Evolutionary conservation across 2,888 invertebrate species (phyloP).

Genomic region (Drosophila recens): DNA sequence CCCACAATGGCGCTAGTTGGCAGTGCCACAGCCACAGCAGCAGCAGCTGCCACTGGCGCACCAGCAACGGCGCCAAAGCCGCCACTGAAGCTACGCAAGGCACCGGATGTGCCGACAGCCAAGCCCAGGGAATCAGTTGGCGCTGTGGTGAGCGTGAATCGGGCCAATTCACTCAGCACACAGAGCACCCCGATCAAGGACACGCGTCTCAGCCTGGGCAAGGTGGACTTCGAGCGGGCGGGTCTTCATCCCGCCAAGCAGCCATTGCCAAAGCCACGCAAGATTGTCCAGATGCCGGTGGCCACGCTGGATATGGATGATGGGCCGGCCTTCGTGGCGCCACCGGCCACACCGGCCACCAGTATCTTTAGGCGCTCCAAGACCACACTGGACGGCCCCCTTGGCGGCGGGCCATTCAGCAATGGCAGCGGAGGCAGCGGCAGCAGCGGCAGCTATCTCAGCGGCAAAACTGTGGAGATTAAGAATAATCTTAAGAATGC

Average conservation of each 20-base stretch:
- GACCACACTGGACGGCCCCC: conserved; percentile 78
- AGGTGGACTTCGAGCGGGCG: conserved; percentile 78
- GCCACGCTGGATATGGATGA: conserved; percentile 82
- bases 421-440: conserved; percentile 9
- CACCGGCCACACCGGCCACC: conserved; percentile 50
- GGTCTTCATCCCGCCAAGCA: conserved; percentile 76
- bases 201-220: conserved; percentile 80
- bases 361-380: conserved; percentile 83
- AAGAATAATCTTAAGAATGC: conserved; percentile 85
- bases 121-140: conserved; percentile 65
- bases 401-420: conserved; percentile 1
- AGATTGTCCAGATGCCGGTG: conserved; percentile 81
- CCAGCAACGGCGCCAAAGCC: conserved; percentile 68
- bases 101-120: conserved; percentile 81
- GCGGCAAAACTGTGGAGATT: conserved; percentile 82
- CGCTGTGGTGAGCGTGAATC: conserved; percentile 57
- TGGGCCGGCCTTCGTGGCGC: conserved; percentile 38
- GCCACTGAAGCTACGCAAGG: conserved; percentile 80
- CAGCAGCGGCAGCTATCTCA: conserved; percentile 66
- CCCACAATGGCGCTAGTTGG: conserved; percentile 67
- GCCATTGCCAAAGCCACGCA: conserved; percentile 80
- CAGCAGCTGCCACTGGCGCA: conserved; percentile 38
- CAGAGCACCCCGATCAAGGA: conserved; percentile 72
- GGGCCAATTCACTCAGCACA: conserved; percentile 70
- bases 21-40: conserved; percentile 40